Evolutionary conservation across 2,888 invertebrate genomes (phyloP).

Genomic region (Hesperia comma): DNA sequence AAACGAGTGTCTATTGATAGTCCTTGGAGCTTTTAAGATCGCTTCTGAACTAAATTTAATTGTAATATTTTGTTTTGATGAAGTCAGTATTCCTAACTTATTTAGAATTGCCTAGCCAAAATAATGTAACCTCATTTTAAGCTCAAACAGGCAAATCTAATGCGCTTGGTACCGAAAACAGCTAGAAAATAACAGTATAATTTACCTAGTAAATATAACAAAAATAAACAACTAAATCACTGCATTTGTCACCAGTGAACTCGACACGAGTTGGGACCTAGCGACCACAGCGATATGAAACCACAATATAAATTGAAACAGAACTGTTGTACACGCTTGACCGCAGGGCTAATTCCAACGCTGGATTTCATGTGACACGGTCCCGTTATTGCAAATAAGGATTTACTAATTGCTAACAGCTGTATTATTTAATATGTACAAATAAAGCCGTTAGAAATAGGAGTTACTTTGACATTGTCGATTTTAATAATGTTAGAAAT

Average conservation of each 20-base stretch:
- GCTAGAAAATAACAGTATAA: not conserved
- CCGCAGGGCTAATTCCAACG: conserved; percentile 6
- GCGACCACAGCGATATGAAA: conserved; percentile 9
- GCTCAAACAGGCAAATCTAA: no score
- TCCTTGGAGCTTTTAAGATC: no score
- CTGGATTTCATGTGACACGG: conserved; percentile 9
- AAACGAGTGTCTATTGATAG: no score
- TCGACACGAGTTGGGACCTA: conserved; percentile 5
- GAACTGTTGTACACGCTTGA: conserved; percentile 8
- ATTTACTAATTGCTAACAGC: conserved; percentile 2
- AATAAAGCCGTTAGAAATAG: not conserved
- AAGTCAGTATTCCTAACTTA: no score
- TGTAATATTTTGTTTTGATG: no score
- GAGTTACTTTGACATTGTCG: no score
- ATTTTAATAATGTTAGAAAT: no score
- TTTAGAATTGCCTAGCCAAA: no score
- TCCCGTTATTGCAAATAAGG: conserved; percentile 12
- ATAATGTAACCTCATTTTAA: no score
- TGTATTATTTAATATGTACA: not conserved
- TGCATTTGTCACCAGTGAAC: conserved; percentile 9
- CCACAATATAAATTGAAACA: conserved; percentile 12
- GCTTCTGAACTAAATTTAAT: no score
- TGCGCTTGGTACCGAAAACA: no score
- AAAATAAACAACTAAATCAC: not conserved
- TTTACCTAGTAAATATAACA: not conserved